Evolutionary conservation across 2,113 vertebrate species (phyloP).

Genomic region (Cyprinus carpio): DNA sequence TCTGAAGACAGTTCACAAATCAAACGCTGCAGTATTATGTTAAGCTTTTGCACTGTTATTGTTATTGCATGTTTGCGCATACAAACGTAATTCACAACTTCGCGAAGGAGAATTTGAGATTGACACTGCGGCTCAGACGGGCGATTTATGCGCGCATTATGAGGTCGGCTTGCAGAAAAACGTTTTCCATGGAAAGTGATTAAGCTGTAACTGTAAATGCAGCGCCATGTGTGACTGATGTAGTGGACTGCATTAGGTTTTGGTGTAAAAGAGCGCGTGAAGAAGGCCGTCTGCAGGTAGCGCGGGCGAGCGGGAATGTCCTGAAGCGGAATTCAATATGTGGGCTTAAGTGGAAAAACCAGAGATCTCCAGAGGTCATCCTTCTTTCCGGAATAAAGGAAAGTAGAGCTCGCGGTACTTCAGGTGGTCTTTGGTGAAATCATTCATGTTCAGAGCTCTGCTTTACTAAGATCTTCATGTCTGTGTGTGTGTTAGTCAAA

Average conservation of each 20-base stretch:
- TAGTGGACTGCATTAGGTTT: background rate
- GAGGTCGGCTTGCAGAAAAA: slow-evolving; percentile 62
- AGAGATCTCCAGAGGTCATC: slow-evolving; percentile 78
- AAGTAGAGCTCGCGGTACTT: slow-evolving; percentile 69
- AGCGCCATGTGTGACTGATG: background rate
- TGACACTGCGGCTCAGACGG: slow-evolving; percentile 56
- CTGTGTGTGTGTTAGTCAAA: background rate
- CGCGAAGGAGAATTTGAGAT: slow-evolving; percentile 63
- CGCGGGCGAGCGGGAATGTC: slow-evolving; percentile 51
- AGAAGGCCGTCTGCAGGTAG: slow-evolving; percentile 54
- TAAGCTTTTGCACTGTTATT: slow-evolving; percentile 76
- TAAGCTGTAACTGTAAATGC: slow-evolving; percentile 40
- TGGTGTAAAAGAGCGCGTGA: background rate
- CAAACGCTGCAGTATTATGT: slow-evolving; percentile 74
- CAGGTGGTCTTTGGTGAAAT: slow-evolving; percentile 80
- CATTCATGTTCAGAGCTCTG: slow-evolving; percentile 74
- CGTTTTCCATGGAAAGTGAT: slow-evolving; percentile 66
- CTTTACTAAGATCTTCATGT: slow-evolving; percentile 44
- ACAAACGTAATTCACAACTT: slow-evolving; percentile 73
- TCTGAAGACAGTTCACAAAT: slow-evolving; percentile 78
- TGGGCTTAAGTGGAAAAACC: slow-evolving; percentile 73
- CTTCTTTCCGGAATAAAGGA: slow-evolving; percentile 80
- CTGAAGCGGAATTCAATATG: slow-evolving; percentile 88
- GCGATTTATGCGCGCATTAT: slow-evolving; percentile 63
- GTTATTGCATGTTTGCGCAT: slow-evolving; percentile 79